These are phyloP conservation scores for Atlantisia rogersi DNA, from an alignment of 2,113 vertebrate genomes.

Conservation along the genomic window DNA sequence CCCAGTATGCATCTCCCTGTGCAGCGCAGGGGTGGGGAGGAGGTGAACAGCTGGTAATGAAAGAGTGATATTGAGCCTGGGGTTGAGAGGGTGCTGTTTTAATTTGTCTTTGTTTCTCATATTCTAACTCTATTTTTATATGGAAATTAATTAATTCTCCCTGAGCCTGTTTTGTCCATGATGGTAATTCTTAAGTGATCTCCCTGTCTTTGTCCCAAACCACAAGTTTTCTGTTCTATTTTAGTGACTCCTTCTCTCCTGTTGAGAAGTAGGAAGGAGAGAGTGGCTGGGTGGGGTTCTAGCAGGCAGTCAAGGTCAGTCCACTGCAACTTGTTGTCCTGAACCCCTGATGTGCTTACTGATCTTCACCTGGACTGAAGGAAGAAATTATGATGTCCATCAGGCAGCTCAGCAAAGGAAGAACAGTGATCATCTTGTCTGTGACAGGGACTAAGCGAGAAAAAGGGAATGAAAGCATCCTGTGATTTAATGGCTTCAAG, in stretches of 20 bases:
- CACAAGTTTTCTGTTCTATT: not conserved
- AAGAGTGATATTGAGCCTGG: not conserved
- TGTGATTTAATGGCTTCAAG: not conserved
- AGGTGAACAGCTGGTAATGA: not conserved
- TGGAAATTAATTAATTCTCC: not conserved
- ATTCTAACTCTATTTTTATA: not conserved
- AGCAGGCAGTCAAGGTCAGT: not conserved
- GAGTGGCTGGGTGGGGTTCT: not conserved
- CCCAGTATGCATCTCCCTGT: not conserved
- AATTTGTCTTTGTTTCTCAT: not conserved
- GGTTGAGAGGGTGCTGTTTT: not conserved
- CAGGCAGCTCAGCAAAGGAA: not conserved
- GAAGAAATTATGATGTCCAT: not conserved
- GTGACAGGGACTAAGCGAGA: not conserved
- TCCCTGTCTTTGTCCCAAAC: not conserved
- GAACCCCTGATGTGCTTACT: not conserved
- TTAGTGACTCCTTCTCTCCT: not conserved
- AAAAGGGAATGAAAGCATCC: not conserved
- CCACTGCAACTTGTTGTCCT: not conserved
- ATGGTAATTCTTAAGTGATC: not conserved
- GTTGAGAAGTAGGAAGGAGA: not conserved
- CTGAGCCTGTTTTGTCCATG: not conserved
- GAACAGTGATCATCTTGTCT: not conserved
- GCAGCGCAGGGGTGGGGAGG: not conserved
- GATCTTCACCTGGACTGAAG: not conserved